phyloP scores from a whole-genome alignment of 2,797 vertebrate genomes.

The Catharus ustulatus region DNA sequence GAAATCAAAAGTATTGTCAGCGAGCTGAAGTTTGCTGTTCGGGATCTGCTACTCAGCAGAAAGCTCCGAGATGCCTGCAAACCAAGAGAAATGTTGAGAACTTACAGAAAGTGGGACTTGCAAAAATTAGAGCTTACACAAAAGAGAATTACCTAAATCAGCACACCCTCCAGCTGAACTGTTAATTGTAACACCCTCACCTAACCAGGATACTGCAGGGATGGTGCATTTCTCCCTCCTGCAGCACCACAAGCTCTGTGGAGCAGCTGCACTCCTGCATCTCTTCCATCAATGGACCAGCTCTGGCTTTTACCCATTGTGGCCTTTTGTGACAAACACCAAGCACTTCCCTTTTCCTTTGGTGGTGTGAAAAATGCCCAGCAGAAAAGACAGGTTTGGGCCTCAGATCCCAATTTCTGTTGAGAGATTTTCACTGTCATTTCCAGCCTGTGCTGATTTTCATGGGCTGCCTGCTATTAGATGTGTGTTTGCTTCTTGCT shows the following conservation, averaged over 20 bases:
- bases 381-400: neutral
- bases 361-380: neutral
- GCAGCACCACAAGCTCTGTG: accelerated
- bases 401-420: neutral
- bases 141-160: neutral
- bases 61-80: neutral
- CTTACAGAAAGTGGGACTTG: neutral
- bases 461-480: neutral
- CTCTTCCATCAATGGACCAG: neutral
- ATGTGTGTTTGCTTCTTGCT: neutral
- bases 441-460: neutral
- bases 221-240: neutral
- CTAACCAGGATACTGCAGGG: neutral
- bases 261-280: neutral
- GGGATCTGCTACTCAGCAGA: neutral
- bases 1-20: slow-evolving; percentile 22
- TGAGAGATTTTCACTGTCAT: neutral
- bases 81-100: neutral
- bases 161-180: neutral
- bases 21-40: neutral
- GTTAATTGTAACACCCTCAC: neutral
- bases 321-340: neutral
- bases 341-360: neutral
- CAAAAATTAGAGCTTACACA: neutral
- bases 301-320: neutral